phyloP scores from a whole-genome alignment of 2,888 invertebrate genomes.

The Polydrusus pterygomalis region DNA sequence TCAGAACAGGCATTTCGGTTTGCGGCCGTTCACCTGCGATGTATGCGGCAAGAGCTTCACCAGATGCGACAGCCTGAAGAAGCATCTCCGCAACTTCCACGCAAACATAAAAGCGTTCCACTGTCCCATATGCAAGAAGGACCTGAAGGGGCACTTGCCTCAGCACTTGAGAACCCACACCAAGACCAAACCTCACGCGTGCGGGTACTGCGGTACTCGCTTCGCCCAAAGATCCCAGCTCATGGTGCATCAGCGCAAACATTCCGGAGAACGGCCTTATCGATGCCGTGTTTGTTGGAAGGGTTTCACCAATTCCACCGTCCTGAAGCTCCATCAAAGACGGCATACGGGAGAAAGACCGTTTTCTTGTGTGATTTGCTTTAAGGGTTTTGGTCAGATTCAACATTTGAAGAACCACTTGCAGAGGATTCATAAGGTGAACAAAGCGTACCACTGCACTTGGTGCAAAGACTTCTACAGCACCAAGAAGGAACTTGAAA shows the following conservation, averaged over 20 bases:
- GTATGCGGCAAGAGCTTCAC: slow-evolving; percentile 87
- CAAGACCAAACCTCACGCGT: slow-evolving; percentile 84
- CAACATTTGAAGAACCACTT: slow-evolving; percentile 93
- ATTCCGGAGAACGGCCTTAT: slow-evolving; percentile 89
- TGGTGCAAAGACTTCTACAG: slow-evolving; percentile 85
- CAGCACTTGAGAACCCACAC: slow-evolving; percentile 89
- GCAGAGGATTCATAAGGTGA: slow-evolving; percentile 87
- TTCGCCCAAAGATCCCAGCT: slow-evolving; percentile 91
- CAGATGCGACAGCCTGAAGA: slow-evolving; percentile 82
- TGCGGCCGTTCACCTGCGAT: slow-evolving; percentile 85
- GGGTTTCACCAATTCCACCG: slow-evolving; percentile 89
- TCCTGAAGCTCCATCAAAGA: slow-evolving; percentile 87
- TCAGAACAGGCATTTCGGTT: slow-evolving; percentile 82
- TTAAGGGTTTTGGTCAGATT: slow-evolving; percentile 85
- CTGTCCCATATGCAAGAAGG: slow-evolving; percentile 87
- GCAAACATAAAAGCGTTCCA: slow-evolving; percentile 83
- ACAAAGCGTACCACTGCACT: slow-evolving; percentile 85
- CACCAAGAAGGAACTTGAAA: slow-evolving; percentile 82
- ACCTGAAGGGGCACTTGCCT: slow-evolving; percentile 86
- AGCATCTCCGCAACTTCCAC: slow-evolving; percentile 86
- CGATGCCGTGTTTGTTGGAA: slow-evolving; percentile 87
- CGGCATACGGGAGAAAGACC: slow-evolving; percentile 92
- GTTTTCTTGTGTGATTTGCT: slow-evolving; percentile 82
- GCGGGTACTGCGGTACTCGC: slow-evolving; percentile 84
- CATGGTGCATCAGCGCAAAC: slow-evolving; percentile 88